A percentile compares a stretch with the other conserved stretches of the same genome.
These are phyloP conservation scores for Spea bombifrons DNA, from an alignment of 2,113 vertebrate genomes.

Conservation along the genomic window DNA sequence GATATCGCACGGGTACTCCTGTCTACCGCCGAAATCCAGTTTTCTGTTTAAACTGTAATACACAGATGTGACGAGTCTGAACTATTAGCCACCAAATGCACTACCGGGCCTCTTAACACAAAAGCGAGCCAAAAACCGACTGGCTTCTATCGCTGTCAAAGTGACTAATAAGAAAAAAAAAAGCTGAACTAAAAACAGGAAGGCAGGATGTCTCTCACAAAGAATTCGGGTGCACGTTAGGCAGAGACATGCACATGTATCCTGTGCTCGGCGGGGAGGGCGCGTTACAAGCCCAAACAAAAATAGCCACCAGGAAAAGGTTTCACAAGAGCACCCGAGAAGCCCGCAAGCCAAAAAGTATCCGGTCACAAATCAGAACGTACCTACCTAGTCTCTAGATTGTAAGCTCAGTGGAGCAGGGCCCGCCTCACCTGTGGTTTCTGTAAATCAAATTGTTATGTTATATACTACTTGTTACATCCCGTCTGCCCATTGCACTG, in stretches of 20 bases:
- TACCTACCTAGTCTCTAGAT: too few species aligned
- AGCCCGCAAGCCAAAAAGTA: background rate
- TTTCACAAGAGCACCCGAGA: background rate
- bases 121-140: conserved; percentile 8
- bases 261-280: conserved; percentile 14
- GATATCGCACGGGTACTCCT: background rate
- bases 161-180: conserved; percentile 24
- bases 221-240: conserved; percentile 23
- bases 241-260: conserved; percentile 34
- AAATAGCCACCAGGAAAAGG: background rate
- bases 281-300: background rate
- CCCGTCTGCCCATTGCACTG: too few species aligned
- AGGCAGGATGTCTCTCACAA: conserved; percentile 44
- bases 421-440: too few species aligned
- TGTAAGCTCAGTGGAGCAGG: too few species aligned
- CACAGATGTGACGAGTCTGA: background rate
- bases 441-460: too few species aligned
- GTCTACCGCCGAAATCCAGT: background rate
- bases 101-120: background rate
- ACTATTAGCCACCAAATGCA: background rate
- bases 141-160: background rate
- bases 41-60: background rate
- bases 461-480: too few species aligned
- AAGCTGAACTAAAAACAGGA: conserved; percentile 27
- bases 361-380: too few species aligned